A percentile compares a stretch with the other conserved stretches of the same genome.
Conservation (phyloP, 2,888 invertebrate genomes). For the Pseudoips prasinana region DNA sequence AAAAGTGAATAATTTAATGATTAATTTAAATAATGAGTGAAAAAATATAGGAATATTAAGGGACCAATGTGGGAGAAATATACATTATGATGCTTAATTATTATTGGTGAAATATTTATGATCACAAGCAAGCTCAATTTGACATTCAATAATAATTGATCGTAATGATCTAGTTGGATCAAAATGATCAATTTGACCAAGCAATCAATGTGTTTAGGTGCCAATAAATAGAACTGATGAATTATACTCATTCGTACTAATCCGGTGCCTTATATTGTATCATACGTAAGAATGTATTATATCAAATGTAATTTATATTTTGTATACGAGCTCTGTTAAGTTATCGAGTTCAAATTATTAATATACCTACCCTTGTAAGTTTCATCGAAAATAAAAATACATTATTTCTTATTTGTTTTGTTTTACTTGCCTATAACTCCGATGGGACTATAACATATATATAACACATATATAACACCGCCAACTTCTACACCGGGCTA, state of each 20-base stretch:
- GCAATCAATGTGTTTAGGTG: constrained; percentile 23
- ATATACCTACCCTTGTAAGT: constrained; percentile 48
- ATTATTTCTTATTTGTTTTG: constrained; percentile 36
- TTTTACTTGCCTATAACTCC: constrained; percentile 19
- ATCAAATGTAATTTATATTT: constrained; percentile 71
- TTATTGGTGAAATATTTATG: too few relatives aligned
- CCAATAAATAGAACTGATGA: constrained; percentile 43
- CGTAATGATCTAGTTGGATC: neutral
- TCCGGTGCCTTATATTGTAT: constrained; percentile 69
- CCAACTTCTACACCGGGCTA: too few relatives aligned
- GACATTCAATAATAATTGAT: neutral
- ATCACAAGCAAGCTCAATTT: too few relatives aligned
- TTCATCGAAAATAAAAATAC: constrained; percentile 57
- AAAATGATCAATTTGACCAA: too few relatives aligned
- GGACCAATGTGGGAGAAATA: constrained; percentile 19
- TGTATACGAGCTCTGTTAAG: constrained; percentile 42
- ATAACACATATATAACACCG: too few relatives aligned
- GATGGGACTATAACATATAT: too few relatives aligned
- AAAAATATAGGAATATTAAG: constrained; percentile 8
- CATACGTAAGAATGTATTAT: constrained; percentile 55
- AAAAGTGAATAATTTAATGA: constrained; percentile 5
- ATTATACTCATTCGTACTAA: constrained; percentile 54
- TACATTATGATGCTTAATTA: too few relatives aligned
- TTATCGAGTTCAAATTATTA: constrained; percentile 57
- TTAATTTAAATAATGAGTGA: too few relatives aligned